Evolutionary conservation across 1,140 invertebrate genomes (phyloP), one percentile per base, ranked within the genome.

Genomic region (Gonioctena quinquepunctata): DNA sequence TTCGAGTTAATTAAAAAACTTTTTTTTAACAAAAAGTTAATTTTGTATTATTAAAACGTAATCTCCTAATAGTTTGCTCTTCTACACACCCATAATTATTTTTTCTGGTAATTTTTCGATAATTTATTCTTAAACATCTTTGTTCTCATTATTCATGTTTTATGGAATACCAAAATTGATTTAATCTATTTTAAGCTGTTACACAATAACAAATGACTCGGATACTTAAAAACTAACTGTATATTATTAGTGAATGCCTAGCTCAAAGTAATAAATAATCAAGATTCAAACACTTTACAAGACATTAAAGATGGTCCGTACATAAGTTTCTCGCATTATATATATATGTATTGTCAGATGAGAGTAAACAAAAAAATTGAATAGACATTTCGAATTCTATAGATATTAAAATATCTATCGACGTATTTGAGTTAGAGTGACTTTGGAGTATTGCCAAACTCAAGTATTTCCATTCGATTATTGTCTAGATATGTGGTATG

Each of bases 391-490:
- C 11, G 33, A 42, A 42, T 42, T n/a, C 3, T n/a, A 42, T n/a
- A n/a, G 11, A 42, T n/a, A n/a, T n/a, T 11, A n/a, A n/a, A 3
- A 13, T n/a, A 13, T 3, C 3, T n/a, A 13, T 7, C 33, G 16
- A 42, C 11, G 16, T n/a, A 3, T 13, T 13, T 0, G 16, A 42
- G 8, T 59, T 59, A 52, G 16, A 18, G 56, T 59, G 56, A 21
- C 25, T 59, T 13, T 59, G 56, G 56, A 59, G 26, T 59, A 23
- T 59, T 25, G 22, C 16, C 56, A 59, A 59, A 59, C 25, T 13
- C 16, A 11, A 42, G 33, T 42, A 21, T 23, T 56, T 59, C 26
- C n/a, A 26, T 25, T 16, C 26, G n/a, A 59, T 59, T 59, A 59
- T 59, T 59, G 56, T 25, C 21, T 59, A 59, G 56, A 25, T 25